These are phyloP conservation scores for Rana temporaria DNA, from an alignment of 2,113 vertebrate genomes.

Conservation along the genomic window DNA sequence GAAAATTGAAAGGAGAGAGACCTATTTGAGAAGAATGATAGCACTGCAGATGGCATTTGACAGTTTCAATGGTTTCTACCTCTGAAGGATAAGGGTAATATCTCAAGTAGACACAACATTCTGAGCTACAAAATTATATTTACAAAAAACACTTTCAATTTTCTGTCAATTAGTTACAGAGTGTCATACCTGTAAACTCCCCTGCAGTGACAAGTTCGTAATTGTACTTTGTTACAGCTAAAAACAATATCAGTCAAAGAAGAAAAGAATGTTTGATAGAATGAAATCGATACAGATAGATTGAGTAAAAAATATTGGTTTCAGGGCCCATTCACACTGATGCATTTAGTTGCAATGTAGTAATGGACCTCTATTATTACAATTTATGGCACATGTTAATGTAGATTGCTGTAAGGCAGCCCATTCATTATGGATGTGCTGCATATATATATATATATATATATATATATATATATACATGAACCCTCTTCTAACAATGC, in stretches of 20 bases:
- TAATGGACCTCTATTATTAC: background rate
- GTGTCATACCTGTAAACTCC: background rate
- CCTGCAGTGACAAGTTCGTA: background rate
- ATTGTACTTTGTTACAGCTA: background rate
- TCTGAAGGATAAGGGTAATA: conserved; percentile 45
- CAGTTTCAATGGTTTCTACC: conserved; percentile 39
- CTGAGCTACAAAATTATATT: conserved; percentile 26
- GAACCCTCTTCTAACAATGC: no score
- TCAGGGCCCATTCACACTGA: no score
- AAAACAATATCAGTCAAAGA: no score
- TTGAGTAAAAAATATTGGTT: no score
- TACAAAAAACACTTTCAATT: conserved; percentile 13
- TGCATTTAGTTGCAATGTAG: background rate
- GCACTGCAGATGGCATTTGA: conserved; percentile 32
- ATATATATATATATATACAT: no score
- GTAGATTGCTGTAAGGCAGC: no score
- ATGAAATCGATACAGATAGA: no score
- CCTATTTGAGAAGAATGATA: conserved; percentile 41
- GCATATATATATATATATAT: no score
- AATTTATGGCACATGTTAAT: background rate
- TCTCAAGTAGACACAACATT: conserved; percentile 28
- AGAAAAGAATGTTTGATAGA: no score
- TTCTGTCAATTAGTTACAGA: conserved; percentile 30
- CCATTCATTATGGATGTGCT: no score
- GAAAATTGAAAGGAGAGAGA: conserved; percentile 32